These are phyloP conservation scores for Andricus curvator DNA, from an alignment of 2,888 invertebrate species.

Conservation along the genomic window DNA sequence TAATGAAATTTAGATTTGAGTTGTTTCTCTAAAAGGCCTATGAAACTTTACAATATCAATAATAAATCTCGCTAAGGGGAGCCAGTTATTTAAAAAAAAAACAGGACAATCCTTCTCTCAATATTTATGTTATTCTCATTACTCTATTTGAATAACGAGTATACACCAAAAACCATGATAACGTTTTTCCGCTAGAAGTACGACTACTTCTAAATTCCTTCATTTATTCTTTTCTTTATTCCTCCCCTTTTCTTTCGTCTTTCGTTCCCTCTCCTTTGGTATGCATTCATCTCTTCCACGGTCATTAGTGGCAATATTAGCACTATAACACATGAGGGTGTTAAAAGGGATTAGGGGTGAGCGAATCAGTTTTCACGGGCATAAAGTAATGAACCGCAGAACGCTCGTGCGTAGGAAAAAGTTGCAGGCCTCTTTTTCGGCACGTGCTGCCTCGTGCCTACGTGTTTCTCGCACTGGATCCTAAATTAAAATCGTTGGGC, in stretches of 20 bases:
- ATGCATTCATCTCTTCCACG: constrained; percentile 3
- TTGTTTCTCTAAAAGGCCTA: too few species aligned
- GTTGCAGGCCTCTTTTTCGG: background rate
- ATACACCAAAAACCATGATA: too few species aligned
- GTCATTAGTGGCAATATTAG: constrained; percentile 12
- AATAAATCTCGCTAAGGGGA: too few species aligned
- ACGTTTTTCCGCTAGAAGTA: background rate
- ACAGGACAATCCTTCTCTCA: too few species aligned
- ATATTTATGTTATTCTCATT: too few species aligned
- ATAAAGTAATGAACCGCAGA: constrained; percentile 5
- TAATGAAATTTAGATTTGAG: too few species aligned
- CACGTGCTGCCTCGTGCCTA: constrained; percentile 8
- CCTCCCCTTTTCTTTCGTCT: background rate
- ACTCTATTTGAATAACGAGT: too few species aligned
- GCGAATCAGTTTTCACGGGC: constrained; percentile 8
- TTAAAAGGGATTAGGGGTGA: constrained; percentile 6
- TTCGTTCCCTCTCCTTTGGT: background rate
- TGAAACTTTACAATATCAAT: too few species aligned
- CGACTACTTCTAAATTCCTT: background rate
- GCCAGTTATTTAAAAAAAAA: too few species aligned
- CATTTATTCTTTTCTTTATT: background rate
- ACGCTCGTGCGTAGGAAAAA: background rate
- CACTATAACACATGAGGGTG: constrained; percentile 10
- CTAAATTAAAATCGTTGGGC: constrained; percentile 14
- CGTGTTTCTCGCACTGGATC: constrained; percentile 12